Base-by-base conservation (phyloP, 1,140 invertebrate species). In the Amyelois transitella region DNA sequence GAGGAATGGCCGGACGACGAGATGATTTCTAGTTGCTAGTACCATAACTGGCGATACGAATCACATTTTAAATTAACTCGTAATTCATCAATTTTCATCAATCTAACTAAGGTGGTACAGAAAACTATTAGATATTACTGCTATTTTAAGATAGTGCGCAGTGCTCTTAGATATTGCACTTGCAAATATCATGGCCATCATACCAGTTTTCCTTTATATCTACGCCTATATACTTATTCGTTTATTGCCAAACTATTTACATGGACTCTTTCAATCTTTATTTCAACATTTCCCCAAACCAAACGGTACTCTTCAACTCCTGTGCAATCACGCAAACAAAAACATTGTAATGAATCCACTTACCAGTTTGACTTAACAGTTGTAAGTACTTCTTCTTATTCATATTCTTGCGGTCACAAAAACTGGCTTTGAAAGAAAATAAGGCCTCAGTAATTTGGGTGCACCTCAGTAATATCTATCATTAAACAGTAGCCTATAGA, bases 1-100 rank as follows among this genome's bases (percentile, higher is more conserved):
- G 64, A 72, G 79, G 79, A 86, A 84, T 84, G 84, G 62, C 81
- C 81, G 81, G 84, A 84, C 77, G 80, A 63, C 50, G 67, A 75
- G 79, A 85, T 84, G 79, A 75, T 87, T 87, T 85, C 84, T 86
- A 84, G 25, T 28, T 12, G 44, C 22, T 44, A 32, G 32, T 32
- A 14, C 8, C 4, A 38, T 12, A 38, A 38, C 32, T 14, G 6
- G n/a, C 32, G 2, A 38, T 38, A 14, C n/a, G n/a, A 38, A n/a
- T 38, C 4, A 14, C n/a, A 6, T 6, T 32, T 32, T 12, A 10
- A 38, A 14, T 8, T 14, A 38, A 14, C n/a, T n/a, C n/a, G n/a
- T n/a, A n/a, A n/a, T n/a, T n/a, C n/a, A n/a, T n/a, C n/a, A n/a
- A n/a, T n/a, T n/a, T n/a, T n/a, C n/a, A n/a, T n/a, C n/a, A n/a